Evolutionary conservation across 2,888 invertebrate species (phyloP).

Genomic region (Harpalus rubripes): DNA sequence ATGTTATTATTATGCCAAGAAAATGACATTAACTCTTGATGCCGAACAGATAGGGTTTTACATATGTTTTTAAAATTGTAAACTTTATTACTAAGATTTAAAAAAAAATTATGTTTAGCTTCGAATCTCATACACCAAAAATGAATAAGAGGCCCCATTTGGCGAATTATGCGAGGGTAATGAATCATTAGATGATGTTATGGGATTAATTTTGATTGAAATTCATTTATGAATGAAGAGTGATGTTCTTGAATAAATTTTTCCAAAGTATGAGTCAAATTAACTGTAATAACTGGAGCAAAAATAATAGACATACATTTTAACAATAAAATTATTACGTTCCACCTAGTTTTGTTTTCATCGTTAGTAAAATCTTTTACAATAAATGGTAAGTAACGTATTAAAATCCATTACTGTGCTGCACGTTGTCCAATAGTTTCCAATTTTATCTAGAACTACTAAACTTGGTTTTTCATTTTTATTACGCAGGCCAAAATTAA

Average conservation of each 20-base stretch:
- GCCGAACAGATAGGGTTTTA: conserved; percentile 59
- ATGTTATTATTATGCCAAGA: conserved; percentile 49
- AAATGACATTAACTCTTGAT: conserved; percentile 64
- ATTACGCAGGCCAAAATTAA: conserved; percentile 62
- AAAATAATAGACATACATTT: conserved; percentile 60
- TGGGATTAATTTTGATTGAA: conserved; percentile 56
- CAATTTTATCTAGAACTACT: conserved; percentile 62
- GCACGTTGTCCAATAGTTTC: conserved; percentile 66
- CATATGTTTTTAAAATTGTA: conserved; percentile 63
- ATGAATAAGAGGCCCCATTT: conserved; percentile 64
- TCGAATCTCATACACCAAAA: conserved; percentile 62
- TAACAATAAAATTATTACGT: conserved; percentile 52
- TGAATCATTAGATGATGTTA: conserved; percentile 66
- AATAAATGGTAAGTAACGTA: conserved; percentile 67
- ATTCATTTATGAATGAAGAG: conserved; percentile 50
- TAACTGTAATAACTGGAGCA: conserved; percentile 23
- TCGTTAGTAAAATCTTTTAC: conserved; percentile 39
- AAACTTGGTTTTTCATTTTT: conserved; percentile 58
- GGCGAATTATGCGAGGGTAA: conserved; percentile 56
- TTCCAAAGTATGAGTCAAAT: conserved; percentile 58
- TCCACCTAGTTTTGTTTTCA: conserved; percentile 9
- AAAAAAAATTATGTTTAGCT: conserved; percentile 65
- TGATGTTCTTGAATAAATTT: conserved; percentile 54
- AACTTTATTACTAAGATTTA: conserved; percentile 57
- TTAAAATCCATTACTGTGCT: conserved; percentile 63